A percentile compares a stretch with the other conserved stretches of the same genome.
phyloP scores from a whole-genome alignment of 2,888 invertebrate genomes.

The Oligia latruncula region DNA sequence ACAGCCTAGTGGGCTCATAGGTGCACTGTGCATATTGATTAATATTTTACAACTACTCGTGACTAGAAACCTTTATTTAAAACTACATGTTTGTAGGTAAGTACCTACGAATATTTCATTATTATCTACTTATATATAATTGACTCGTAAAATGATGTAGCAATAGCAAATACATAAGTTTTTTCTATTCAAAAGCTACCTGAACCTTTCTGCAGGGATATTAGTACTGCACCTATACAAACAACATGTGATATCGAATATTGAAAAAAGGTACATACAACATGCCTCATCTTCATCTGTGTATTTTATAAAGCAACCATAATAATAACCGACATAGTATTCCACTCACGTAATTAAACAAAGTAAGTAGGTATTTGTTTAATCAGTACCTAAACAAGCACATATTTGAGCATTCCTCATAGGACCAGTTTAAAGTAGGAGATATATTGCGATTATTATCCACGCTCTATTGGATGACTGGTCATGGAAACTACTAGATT shows the following conservation, averaged over 20 bases:
- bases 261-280: conserved; percentile 5
- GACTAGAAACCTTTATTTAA: conserved; percentile 48
- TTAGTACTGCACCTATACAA: background rate
- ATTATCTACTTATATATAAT: background rate
- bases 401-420: conserved; percentile 51
- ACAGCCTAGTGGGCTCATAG: conserved; percentile 63
- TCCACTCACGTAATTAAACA: conserved; percentile 53
- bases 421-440: conserved; percentile 49
- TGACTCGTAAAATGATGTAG: conserved; percentile 16
- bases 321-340: conserved; percentile 29
- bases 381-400: conserved; percentile 40
- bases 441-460: conserved; percentile 57
- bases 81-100: background rate
- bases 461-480: conserved; percentile 62
- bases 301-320: conserved; percentile 28
- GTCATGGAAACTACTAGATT: conserved; percentile 55
- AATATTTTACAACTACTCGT: conserved; percentile 45
- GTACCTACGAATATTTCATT: background rate
- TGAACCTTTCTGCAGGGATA: background rate
- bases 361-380: conserved; percentile 42
- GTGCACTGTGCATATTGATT: conserved; percentile 66
- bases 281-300: conserved; percentile 20
- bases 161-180: conserved; percentile 13
- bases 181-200: conserved; percentile 2
- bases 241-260: conserved; percentile 12